Conservation (phyloP, 2,888 invertebrate genomes). For the Platycnemis pennipes region DNA sequence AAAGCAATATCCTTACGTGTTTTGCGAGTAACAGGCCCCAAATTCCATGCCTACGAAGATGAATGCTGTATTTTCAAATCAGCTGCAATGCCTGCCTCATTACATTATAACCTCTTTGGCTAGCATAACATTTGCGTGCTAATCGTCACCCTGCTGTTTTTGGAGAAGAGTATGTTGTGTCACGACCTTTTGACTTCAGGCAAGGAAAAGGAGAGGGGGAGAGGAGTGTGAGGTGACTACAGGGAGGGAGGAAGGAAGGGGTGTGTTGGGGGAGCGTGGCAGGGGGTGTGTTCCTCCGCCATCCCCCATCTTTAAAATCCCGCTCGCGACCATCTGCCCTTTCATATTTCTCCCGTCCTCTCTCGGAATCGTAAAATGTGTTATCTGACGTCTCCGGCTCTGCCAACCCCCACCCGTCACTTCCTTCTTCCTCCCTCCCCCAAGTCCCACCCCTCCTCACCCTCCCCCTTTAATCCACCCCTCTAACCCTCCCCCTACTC, state of each 20-base stretch:
- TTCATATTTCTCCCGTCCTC: constrained; percentile 16
- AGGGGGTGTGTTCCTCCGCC: not conserved
- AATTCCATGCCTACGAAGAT: too few relatives aligned
- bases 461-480: not conserved
- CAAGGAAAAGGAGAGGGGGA: too few relatives aligned
- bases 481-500: not conserved
- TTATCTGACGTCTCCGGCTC: not conserved
- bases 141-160: too few relatives aligned
- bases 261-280: not conserved
- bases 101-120: too few relatives aligned
- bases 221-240: not conserved
- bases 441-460: not conserved
- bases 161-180: too few relatives aligned
- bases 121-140: too few relatives aligned
- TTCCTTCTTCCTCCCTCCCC: not conserved
- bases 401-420: not conserved
- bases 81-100: too few relatives aligned
- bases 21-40: too few relatives aligned
- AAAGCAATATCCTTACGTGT: too few relatives aligned
- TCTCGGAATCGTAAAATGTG: constrained; percentile 25
- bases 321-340: constrained; percentile 24
- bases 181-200: too few relatives aligned
- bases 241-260: not conserved
- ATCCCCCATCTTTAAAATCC: not conserved
- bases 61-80: too few relatives aligned